phyloP scores from a whole-genome alignment of 1,140 invertebrate species.

The Pantala flavescens region DNA sequence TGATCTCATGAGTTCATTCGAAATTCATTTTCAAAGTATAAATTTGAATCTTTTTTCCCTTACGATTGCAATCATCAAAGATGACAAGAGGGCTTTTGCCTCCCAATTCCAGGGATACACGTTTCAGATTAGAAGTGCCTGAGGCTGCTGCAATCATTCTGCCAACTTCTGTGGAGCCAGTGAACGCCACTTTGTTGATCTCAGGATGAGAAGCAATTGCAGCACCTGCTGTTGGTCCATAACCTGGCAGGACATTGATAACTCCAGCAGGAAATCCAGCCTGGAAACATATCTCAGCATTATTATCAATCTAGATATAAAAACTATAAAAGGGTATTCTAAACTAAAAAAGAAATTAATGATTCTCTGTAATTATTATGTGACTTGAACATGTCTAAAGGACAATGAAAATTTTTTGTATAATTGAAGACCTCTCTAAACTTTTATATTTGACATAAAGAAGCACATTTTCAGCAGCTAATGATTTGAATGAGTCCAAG shows the following conservation, averaged over 20 bases:
- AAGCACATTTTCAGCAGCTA: too few relatives aligned
- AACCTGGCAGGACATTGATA: slow-evolving; percentile 74
- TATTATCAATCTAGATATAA: too few relatives aligned
- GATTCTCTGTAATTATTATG: too few relatives aligned
- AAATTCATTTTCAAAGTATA: too few relatives aligned
- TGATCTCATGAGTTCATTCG: too few relatives aligned
- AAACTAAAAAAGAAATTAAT: too few relatives aligned
- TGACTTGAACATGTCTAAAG: too few relatives aligned
- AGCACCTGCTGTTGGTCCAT: slow-evolving; percentile 69
- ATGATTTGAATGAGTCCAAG: too few relatives aligned
- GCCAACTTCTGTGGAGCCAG: slow-evolving; percentile 73
- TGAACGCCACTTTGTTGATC: slow-evolving; percentile 81
- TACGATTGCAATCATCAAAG: slow-evolving; percentile 55
- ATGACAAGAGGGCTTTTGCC: slow-evolving; percentile 83
- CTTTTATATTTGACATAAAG: too few relatives aligned
- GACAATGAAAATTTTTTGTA: slow-evolving; percentile 14
- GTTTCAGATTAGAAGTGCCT: slow-evolving; percentile 67
- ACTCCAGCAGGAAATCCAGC: slow-evolving; percentile 85
- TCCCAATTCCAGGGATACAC: slow-evolving; percentile 77
- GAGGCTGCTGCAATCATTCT: slow-evolving; percentile 62
- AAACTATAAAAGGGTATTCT: too few relatives aligned
- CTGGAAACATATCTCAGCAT: slow-evolving; percentile 48
- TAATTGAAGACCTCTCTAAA: too few relatives aligned
- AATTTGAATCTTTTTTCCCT: too few relatives aligned
- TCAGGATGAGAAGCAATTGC: slow-evolving; percentile 67